Base-by-base conservation (phyloP, 2,797 vertebrate species). In the Propithecus deckenii region DNA sequence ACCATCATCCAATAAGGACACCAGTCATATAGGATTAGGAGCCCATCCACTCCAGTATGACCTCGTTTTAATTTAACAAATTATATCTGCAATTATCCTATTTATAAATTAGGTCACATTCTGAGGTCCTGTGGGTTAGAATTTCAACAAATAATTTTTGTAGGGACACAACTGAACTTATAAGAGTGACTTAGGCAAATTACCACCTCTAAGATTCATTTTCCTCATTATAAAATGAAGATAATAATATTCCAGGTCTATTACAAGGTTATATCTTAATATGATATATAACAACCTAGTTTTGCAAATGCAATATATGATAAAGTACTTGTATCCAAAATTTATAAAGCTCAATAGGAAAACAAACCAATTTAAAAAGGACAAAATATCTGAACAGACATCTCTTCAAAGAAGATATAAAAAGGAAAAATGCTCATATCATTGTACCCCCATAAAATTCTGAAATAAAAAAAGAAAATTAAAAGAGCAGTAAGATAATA, bases 191-290 rank as follows among this genome's bases (percentile, higher is more conserved):
- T n/a, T 57, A 46, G 23, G 35, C 61, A 86, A 86, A 55, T 59
- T 79, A 69, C 25, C 38, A 18, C 20, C 41, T 46, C 48, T 59
- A 25, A 86, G 74, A 71, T 38, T 69, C 50, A 59, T 67, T 93
- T 63, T 93, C 30, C 35, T 78, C 72, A 79, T 48, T 71, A 67
- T 59, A 22, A 79, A 93, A 86, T 38, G 32, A 97, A 95, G 23
- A 90, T 97, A 57, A 46, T 57, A 78, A 93, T 46, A 59, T 3
- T 43, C 11, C 4, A 35, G 10, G 23, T 11, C 7, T 57, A 78
- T 46, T 67, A 46, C 35, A 57, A 78, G 48, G 7, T 67, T 72
- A 30, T 43, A 52, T 75, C 13, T 63, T 76, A 67, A 55, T 67
- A 67, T 35, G 46, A 86, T 46, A 85, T 41, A 65, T 35, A 86